Evolutionary conservation across 2,113 vertebrate species (phyloP), one percentile per base, ranked within the genome.

Genomic region (Hypomesus transpacificus): DNA sequence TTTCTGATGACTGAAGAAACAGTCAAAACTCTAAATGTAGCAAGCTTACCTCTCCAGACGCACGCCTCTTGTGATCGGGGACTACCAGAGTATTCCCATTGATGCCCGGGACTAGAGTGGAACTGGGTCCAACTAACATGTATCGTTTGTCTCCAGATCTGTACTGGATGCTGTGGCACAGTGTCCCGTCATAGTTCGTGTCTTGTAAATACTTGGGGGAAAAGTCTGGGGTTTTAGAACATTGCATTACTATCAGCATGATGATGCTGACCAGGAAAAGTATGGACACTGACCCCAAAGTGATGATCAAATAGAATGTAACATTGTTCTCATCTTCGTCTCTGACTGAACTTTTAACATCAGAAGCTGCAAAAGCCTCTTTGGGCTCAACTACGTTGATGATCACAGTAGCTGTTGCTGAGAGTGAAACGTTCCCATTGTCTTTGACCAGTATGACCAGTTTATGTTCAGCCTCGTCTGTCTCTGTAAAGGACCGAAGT

Each of bases 61-160:
- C 14, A 13, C 21, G n/a, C 63, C 71, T 74, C 64, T 75, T 81
- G 28, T 26, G 67, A 57, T 81, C 81, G 5, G 79, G 67, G 39
- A 83, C 58, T 20, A 85, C 79, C 21, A 85, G 57, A 26, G 84
- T 85, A 51, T 83, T 85, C n/a, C 79, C 56, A 70, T 82, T 82
- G 70, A 80, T 80, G n/a, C 73, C 70, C 0, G 79, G 66, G 1
- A 71, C 74, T 60, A 84, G 60, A 50, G 76, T 84, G 21, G 79
- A 84, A 14, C 82, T 65, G 39, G 70, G 62, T 72, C 70, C 70
- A 51, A 72, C 70, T 64, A 72, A 26, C 70, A 72, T 65, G 62
- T 64, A 72, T 3, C 60, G 70, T 64, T 51, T 72, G 39, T 72
- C 60, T 72, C 60, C 70, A 20, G 70, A 62, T 65, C 62, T 52